Percentiles rank a stretch among this genome's conserved stretches.
These are phyloP conservation scores for Eutrigla gurnardus DNA, from an alignment of 2,797 vertebrate genomes.

Conservation along the genomic window DNA sequence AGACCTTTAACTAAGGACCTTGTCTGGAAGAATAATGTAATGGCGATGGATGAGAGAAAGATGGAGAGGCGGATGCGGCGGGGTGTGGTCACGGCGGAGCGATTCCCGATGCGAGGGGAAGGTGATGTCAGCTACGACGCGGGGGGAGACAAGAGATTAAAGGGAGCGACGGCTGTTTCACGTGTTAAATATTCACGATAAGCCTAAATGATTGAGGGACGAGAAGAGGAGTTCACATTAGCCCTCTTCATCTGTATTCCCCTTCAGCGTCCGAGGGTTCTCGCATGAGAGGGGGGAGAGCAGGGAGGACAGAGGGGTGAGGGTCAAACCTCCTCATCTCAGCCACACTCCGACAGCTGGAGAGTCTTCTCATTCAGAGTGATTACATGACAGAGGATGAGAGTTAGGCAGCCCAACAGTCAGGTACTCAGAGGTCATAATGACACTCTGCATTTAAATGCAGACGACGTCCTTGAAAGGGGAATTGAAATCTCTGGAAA, in stretches of 20 bases:
- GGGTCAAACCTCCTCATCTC: slow-evolving; percentile 46
- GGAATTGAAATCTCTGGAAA: slow-evolving; percentile 3
- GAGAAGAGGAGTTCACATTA: slow-evolving; percentile 30
- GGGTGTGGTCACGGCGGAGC: slow-evolving; percentile 48
- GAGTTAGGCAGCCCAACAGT: background rate
- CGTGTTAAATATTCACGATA: slow-evolving; percentile 53
- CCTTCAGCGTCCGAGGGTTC: slow-evolving; percentile 37
- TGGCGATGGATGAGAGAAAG: slow-evolving; percentile 22
- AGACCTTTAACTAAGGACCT: slow-evolving; percentile 61
- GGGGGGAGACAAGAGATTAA: slow-evolving; percentile 45
- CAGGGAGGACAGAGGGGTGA: slow-evolving; percentile 33
- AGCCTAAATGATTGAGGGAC: slow-evolving; percentile 46
- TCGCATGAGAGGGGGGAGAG: slow-evolving; percentile 16
- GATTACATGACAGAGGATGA: background rate
- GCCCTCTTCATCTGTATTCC: slow-evolving; percentile 53
- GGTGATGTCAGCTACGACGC: slow-evolving; percentile 33
- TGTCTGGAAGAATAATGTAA: slow-evolving; percentile 62
- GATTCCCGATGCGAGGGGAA: background rate
- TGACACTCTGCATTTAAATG: slow-evolving; percentile 10
- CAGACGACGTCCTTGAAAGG: background rate
- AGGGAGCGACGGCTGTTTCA: slow-evolving; percentile 8
- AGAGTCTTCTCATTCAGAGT: slow-evolving; percentile 6
- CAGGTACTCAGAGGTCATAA: background rate
- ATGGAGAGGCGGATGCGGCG: slow-evolving; percentile 33
- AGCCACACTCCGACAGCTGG: background rate